A percentile compares a stretch with the other conserved stretches of the same genome.
Evolutionary conservation across 2,888 invertebrate genomes (phyloP).

Genomic region (Lamellibrachia satsuma): DNA sequence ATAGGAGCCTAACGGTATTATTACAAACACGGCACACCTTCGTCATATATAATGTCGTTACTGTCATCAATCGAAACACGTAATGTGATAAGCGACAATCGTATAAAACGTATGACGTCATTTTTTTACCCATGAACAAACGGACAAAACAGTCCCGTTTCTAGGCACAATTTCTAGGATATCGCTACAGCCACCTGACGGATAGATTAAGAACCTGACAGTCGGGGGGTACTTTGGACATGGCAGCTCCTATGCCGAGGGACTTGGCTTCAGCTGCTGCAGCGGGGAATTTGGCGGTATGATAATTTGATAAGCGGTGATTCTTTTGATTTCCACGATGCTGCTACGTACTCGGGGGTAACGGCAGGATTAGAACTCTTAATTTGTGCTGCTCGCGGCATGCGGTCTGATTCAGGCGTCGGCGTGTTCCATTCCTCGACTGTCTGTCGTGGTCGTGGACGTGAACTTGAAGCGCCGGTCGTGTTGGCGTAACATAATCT

Average conservation of each 20-base stretch:
- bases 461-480: not conserved
- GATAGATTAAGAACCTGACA: not conserved
- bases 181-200: not conserved
- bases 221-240: slow-evolving; percentile 36
- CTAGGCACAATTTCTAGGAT: not conserved
- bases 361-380: not conserved
- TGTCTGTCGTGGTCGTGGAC: not conserved
- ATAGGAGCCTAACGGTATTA: no score
- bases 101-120: not conserved
- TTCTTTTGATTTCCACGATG: not conserved
- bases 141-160: not conserved
- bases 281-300: slow-evolving; percentile 55
- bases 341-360: not conserved
- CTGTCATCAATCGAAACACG: not conserved
- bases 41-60: not conserved
- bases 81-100: not conserved
- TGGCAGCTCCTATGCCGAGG: slow-evolving; percentile 52
- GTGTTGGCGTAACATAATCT: not conserved
- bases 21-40: no score
- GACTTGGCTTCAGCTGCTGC: slow-evolving; percentile 55
- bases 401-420: not conserved
- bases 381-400: not conserved
- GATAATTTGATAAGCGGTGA: not conserved
- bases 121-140: not conserved
- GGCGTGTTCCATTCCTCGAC: not conserved